Evolutionary conservation across 2,113 vertebrate species (phyloP), one percentile per base, ranked within the genome.

Genomic region (Siniperca knerii): DNA sequence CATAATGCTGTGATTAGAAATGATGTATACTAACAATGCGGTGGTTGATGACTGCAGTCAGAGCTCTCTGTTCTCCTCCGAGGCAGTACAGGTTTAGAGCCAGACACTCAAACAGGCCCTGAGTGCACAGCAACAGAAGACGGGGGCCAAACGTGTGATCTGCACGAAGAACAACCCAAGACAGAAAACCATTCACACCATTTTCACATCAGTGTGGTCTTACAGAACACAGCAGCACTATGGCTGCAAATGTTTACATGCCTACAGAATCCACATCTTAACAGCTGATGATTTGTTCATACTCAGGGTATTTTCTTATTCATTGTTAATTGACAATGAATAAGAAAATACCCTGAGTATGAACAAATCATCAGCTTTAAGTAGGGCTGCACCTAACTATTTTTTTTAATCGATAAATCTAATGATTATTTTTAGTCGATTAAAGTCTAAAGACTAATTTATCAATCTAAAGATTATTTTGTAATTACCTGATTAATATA

Each of bases 31-130:
- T 96, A 85, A 97, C 97, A 74, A 97, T 97, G 62, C 96, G 94
- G 87, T 97, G 96, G 71, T 96, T 97, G 94, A 98, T 97, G 87
- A 98, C 96, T 0, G 96, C 89, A 0, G 96, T 97, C 1, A 98
- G 93, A 46, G 96, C 96, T 20, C 91, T 94, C 80, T 96, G 96
- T 68, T 97, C 97, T 69, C 97, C 97, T 55, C 96, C 90, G 21
- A 98, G 90, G 75, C 97, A 97, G 91, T 96, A 95, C 58, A 97
- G 94, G 87, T 98, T 98, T 10, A 98, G 93, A 23, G 97, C 97
- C 91, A 98, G 87, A 88, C 96, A 97, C 82, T 98, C 97, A 79
- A 98, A 97, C 40, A 98, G 90, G 18, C 96, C 96, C 86, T 96
- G 97, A 87, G 96, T 97, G 85, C 97, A 97, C 83, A 97, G 84